Percentiles rank a stretch among this genome's conserved stretches.
Evolutionary conservation across 2,797 vertebrate genomes (phyloP).

Genomic region (Chromis chromis): DNA sequence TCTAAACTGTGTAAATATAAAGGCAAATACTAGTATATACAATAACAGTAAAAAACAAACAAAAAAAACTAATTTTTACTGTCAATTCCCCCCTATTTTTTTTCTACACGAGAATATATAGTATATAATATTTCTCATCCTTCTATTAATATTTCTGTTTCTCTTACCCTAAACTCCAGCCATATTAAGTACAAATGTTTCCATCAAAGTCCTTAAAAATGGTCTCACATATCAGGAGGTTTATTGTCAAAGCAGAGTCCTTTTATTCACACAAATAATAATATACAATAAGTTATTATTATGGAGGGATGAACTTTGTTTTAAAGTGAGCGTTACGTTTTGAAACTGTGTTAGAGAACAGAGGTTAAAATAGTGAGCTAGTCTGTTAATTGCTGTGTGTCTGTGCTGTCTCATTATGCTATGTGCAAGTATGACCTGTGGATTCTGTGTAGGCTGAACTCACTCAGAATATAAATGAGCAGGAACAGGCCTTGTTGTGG

Average conservation of each 20-base stretch:
- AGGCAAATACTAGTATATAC: no score
- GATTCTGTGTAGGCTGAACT: conserved; percentile 10
- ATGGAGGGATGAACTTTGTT: conserved; percentile 21
- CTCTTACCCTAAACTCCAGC: no score
- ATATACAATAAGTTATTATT: conserved; percentile 64
- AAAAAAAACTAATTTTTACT: no score
- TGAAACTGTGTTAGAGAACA: conserved; percentile 3
- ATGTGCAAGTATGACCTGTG: neutral
- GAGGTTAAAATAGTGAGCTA: neutral
- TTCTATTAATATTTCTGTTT: no score
- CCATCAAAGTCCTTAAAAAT: conserved; percentile 1
- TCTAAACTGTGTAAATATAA: no score
- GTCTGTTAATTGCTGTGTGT: conserved; percentile 15
- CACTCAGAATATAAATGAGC: conserved; percentile 36
- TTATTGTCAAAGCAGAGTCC: conserved; percentile 52
- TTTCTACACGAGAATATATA: no score
- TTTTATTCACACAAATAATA: conserved; percentile 74
- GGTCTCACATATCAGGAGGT: neutral
- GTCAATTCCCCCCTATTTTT: no score
- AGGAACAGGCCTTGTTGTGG: conserved; percentile 9
- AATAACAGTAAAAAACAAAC: no score
- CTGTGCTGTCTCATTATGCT: conserved; percentile 6
- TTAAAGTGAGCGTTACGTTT: conserved; percentile 10
- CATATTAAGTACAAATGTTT: neutral
- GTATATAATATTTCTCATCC: neutral